These are phyloP conservation scores for Melinaea marsaeus DNA, from an alignment of 2,888 invertebrate species.

Conservation along the genomic window DNA sequence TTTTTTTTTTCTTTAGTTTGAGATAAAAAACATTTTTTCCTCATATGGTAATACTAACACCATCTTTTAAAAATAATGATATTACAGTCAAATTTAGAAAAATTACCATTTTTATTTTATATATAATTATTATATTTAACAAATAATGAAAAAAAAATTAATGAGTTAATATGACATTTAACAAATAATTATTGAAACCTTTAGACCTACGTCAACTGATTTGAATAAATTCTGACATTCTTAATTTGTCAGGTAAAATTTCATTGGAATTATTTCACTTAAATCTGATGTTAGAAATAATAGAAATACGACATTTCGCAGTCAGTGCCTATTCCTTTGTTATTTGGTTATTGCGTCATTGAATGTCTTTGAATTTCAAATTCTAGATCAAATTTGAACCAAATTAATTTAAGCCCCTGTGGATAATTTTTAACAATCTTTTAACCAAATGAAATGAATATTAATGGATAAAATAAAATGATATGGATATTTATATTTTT, in stretches of 20 bases:
- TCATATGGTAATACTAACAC: too few species aligned
- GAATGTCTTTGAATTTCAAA: constrained; percentile 5
- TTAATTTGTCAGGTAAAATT: constrained; percentile 8
- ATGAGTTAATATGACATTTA: neutral
- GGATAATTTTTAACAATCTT: too few species aligned
- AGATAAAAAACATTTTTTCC: too few species aligned
- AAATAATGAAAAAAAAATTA: too few species aligned
- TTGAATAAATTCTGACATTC: constrained; percentile 1
- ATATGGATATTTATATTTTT: too few species aligned
- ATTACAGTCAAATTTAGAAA: too few species aligned
- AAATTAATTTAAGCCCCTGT: neutral
- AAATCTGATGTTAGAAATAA: constrained; percentile 15
- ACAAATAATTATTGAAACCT: neutral
- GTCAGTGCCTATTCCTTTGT: constrained; percentile 9
- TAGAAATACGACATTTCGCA: constrained; percentile 13
- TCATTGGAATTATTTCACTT: constrained; percentile 4
- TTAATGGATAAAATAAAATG: constrained; percentile 5
- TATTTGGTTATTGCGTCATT: constrained; percentile 10
- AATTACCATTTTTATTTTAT: too few species aligned
- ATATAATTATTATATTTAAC: too few species aligned
- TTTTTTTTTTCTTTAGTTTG: too few species aligned
- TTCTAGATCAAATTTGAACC: neutral
- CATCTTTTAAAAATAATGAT: too few species aligned
- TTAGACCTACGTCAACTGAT: neutral
- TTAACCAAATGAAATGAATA: neutral